phyloP scores from a whole-genome alignment of 2,113 vertebrate species.

The Cephalopholis sonnerati region DNA sequence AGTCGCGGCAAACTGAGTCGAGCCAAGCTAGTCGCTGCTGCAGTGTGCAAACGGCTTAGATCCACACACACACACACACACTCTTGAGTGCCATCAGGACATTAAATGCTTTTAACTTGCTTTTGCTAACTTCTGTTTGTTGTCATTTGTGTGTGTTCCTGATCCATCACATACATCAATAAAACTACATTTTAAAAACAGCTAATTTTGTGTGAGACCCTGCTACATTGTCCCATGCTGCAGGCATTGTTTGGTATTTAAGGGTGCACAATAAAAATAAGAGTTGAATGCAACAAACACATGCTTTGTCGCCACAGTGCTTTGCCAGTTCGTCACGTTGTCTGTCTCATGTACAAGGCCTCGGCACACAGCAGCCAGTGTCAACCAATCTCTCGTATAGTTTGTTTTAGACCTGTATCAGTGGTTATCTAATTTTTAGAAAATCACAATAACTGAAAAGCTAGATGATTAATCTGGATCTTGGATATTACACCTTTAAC shows the following conservation, averaged over 20 bases:
- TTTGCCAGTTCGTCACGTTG: neutral
- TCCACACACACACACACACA: neutral
- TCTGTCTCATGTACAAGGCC: slow-evolving; percentile 10
- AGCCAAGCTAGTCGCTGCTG: slow-evolving; percentile 63
- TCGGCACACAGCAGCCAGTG: no score
- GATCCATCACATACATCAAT: neutral
- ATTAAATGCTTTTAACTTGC: slow-evolving; percentile 4
- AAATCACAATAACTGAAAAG: neutral
- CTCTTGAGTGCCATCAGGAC: neutral
- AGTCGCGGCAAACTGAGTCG: slow-evolving; percentile 57
- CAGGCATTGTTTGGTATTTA: neutral
- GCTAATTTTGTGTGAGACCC: neutral
- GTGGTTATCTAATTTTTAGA: neutral
- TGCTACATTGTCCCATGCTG: neutral
- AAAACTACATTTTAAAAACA: neutral
- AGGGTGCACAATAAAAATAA: neutral
- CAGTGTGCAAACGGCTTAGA: slow-evolving; percentile 1
- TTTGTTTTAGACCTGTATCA: slow-evolving; percentile 18
- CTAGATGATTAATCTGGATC: neutral
- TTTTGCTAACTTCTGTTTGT: neutral
- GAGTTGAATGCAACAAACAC: neutral
- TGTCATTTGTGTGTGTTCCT: neutral
- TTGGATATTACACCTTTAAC: neutral
- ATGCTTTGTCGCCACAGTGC: slow-evolving; percentile 8
- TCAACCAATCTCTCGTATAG: neutral